These are phyloP conservation scores for Cantharis nigra DNA, from an alignment of 2,888 invertebrate species.

Conservation along the genomic window DNA sequence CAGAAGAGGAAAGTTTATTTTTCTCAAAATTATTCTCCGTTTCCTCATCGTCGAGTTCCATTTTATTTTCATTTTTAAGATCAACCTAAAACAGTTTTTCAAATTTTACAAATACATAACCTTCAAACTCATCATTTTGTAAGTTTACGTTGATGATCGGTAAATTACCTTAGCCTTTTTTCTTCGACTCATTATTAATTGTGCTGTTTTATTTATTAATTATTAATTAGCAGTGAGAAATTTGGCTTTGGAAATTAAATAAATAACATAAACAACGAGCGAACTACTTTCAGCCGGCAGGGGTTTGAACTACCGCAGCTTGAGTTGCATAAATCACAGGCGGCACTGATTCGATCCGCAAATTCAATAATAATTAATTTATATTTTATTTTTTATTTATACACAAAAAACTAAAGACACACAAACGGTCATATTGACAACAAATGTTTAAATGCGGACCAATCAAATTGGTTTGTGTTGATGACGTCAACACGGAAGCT, in stretches of 20 bases:
- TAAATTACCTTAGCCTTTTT: constrained; percentile 13
- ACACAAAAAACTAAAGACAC: too few relatives aligned
- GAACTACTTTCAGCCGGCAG: background rate
- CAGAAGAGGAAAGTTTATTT: constrained; percentile 61
- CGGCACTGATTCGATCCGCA: background rate
- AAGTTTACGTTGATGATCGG: background rate
- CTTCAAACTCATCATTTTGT: constrained; percentile 12
- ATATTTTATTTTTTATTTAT: too few relatives aligned
- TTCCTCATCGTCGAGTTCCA: constrained; percentile 64
- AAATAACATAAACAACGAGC: background rate
- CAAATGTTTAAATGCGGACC: background rate
- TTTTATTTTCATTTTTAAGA: constrained; percentile 71
- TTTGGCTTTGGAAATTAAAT: background rate
- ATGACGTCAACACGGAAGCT: background rate
- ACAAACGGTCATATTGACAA: background rate
- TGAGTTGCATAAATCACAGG: background rate
- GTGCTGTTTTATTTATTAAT: background rate
- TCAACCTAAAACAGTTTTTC: constrained; percentile 59
- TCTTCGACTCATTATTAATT: constrained; percentile 14
- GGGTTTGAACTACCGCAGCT: background rate
- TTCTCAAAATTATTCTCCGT: constrained; percentile 67
- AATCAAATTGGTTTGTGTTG: background rate
- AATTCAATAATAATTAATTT: background rate
- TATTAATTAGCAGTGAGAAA: background rate
- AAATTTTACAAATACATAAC: constrained; percentile 31